Percentiles rank a stretch among this genome's conserved stretches.
phyloP scores from a whole-genome alignment of 1,140 invertebrate genomes.

The Heliconius melpomene region DNA sequence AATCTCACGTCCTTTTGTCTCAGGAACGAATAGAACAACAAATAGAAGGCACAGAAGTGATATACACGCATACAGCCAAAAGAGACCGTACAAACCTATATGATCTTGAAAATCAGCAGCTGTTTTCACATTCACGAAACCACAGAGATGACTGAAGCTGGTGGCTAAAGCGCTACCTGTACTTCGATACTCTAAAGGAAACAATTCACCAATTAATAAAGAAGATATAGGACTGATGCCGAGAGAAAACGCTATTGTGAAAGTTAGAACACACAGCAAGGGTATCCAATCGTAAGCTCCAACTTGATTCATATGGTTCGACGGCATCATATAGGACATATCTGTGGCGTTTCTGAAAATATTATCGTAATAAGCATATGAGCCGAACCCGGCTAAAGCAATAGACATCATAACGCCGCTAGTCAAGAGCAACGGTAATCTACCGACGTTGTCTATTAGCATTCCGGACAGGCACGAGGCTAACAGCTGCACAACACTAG shows the following conservation, averaged over 20 bases:
- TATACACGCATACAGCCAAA: slow-evolving; percentile 94
- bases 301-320: slow-evolving; percentile 1
- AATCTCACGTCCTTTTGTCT: slow-evolving; percentile 93
- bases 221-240: slow-evolving; percentile 95
- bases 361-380: slow-evolving; percentile 88
- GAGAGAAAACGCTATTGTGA: slow-evolving; percentile 91
- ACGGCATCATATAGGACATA: slow-evolving; percentile 53
- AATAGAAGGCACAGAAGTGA: slow-evolving; percentile 91
- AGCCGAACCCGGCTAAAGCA: slow-evolving; percentile 89
- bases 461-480: slow-evolving; percentile 90
- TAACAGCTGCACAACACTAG: slow-evolving; percentile 89
- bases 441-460: slow-evolving; percentile 89
- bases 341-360: slow-evolving; percentile 73
- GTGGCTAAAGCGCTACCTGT: slow-evolving; percentile 91
- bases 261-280: slow-evolving; percentile 89
- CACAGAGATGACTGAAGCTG: slow-evolving; percentile 92
- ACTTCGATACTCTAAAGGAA: slow-evolving; percentile 91
- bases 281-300: slow-evolving; percentile 90
- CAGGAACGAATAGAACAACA: slow-evolving; percentile 92
- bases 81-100: slow-evolving; percentile 90
- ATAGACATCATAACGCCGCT: slow-evolving; percentile 91
- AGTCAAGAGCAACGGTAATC: slow-evolving; percentile 89
- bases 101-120: slow-evolving; percentile 90
- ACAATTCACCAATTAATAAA: slow-evolving; percentile 93
- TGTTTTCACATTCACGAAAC: slow-evolving; percentile 93